Evolutionary conservation across 2,113 vertebrate genomes (phyloP).

Genomic region (Poecilia latipinna): DNA sequence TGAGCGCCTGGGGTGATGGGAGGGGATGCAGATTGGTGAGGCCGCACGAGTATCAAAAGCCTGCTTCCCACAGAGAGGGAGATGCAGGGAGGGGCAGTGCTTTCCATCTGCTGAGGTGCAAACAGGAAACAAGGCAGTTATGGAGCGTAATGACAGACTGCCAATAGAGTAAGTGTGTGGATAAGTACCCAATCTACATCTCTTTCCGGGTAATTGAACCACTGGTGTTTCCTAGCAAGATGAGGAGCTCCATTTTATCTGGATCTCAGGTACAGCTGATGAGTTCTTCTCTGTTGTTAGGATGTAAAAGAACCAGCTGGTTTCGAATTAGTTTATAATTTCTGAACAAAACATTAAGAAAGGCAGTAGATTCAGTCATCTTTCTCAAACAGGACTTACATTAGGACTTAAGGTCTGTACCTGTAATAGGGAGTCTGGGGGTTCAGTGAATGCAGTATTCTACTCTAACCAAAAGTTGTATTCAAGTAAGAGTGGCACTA

Average conservation of each 20-base stretch:
- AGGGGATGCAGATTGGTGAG: constrained; percentile 52
- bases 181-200: neutral
- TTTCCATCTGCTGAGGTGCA: constrained; percentile 76
- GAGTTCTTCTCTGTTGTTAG: no score
- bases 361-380: no score
- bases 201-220: neutral
- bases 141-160: neutral
- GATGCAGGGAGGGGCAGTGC: constrained; percentile 45
- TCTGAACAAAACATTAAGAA: no score
- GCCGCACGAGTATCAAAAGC: constrained; percentile 73
- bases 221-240: neutral
- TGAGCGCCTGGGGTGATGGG: constrained; percentile 65
- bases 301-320: no score
- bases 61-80: constrained; percentile 52
- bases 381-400: no score
- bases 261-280: neutral
- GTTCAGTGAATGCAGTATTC: no score
- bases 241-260: neutral
- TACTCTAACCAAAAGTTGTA: no score
- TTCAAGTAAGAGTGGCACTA: no score
- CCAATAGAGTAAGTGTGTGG: neutral
- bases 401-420: no score
- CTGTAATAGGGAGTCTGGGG: no score
- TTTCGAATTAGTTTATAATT: no score
- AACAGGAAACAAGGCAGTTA: constrained; percentile 4